Conservation (phyloP, 1,140 invertebrate genomes). For the Leptopilina clavipes region DNA sequence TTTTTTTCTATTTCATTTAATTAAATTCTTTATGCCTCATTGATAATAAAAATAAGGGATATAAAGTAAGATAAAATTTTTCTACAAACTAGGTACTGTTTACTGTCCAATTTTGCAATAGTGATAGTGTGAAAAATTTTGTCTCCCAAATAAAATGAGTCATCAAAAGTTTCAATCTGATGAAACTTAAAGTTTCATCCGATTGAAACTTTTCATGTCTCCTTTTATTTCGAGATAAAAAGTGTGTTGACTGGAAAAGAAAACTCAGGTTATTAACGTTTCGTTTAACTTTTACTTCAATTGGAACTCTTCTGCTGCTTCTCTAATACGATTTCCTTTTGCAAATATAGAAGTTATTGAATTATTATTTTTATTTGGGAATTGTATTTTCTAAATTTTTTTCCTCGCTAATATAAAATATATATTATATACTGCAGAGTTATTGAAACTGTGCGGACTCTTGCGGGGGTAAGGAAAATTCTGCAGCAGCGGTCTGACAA, state of each 20-base stretch:
- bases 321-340: neutral
- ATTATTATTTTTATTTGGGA: neutral
- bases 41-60: no score
- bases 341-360: neutral
- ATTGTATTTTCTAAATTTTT: neutral
- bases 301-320: no score
- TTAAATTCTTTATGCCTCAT: no score
- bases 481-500: neutral
- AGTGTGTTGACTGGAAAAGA: conserved; percentile 9
- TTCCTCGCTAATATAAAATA: neutral
- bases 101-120: neutral
- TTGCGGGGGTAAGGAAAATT: neutral
- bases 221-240: conserved; percentile 17
- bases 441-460: neutral
- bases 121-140: neutral
- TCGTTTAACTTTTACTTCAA: conserved; percentile 10
- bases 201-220: conserved; percentile 4
- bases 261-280: neutral
- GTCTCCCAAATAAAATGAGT: neutral
- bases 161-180: conserved; percentile 2
- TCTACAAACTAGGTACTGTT: neutral
- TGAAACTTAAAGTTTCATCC: neutral
- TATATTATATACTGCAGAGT: neutral
- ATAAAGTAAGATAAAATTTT: no score
- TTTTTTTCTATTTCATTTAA: no score